Conservation (phyloP, 2,888 invertebrate genomes). For the Sinelater perroti region DNA sequence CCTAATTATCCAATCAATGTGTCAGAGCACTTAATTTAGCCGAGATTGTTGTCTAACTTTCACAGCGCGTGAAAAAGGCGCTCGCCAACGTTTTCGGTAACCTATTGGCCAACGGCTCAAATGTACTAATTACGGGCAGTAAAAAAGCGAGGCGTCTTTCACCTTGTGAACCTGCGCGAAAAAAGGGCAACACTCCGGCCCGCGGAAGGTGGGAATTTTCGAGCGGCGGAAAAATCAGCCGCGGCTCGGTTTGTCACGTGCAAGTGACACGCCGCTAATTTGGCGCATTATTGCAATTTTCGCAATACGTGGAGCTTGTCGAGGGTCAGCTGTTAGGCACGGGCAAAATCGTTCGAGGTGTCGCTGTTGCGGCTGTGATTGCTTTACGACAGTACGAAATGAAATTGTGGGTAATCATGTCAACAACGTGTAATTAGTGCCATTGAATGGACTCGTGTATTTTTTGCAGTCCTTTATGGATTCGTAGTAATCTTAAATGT, state of each 20-base stretch:
- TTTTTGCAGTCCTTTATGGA: no score
- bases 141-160: conserved; percentile 12
- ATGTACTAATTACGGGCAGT: not conserved
- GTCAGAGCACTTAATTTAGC: conserved; percentile 13
- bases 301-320: conserved; percentile 58
- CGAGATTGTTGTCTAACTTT: conserved; percentile 11
- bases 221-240: conserved; percentile 26
- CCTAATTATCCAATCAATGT: conserved; percentile 18
- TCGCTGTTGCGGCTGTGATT: not conserved
- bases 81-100: conserved; percentile 4
- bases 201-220: not conserved
- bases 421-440: no score
- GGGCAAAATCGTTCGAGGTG: not conserved
- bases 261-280: conserved; percentile 56
- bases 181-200: not conserved
- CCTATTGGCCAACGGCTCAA: conserved; percentile 3
- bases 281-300: conserved; percentile 54
- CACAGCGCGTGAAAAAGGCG: not conserved
- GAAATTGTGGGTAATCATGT: no score
- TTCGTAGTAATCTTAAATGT: no score
- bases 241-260: conserved; percentile 53
- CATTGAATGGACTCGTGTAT: no score
- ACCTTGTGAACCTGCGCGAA: not conserved
- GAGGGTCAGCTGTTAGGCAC: conserved; percentile 29
- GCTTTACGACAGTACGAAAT: not conserved